phyloP scores from a whole-genome alignment of 2,113 vertebrate genomes.

The Peucedramus taeniatus region DNA sequence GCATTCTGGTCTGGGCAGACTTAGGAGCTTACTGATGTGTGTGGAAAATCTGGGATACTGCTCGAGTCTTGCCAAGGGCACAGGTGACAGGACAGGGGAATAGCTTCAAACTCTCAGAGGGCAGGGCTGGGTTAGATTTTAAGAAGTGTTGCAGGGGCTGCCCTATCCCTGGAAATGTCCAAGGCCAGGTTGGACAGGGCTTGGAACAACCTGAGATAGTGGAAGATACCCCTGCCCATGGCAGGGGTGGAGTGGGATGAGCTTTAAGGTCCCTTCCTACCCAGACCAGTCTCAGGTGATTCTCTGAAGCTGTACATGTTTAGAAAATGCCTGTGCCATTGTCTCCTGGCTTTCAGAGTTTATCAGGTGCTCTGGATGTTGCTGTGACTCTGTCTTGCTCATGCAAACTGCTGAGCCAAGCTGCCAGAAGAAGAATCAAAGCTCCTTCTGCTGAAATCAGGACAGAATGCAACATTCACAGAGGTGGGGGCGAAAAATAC shows the following conservation, averaged over 20 bases:
- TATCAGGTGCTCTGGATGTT: background rate
- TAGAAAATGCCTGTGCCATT: background rate
- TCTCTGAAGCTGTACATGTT: background rate
- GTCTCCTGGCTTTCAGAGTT: background rate
- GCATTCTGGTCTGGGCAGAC: accelerated
- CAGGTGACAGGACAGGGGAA: background rate
- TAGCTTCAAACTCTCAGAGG: background rate
- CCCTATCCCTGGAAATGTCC: background rate
- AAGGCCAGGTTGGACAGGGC: accelerated
- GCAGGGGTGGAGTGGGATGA: background rate
- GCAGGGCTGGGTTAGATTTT: background rate
- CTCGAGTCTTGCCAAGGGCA: background rate
- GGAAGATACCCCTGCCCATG: background rate
- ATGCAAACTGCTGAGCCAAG: background rate
- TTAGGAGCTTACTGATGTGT: background rate
- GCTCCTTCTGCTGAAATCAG: background rate
- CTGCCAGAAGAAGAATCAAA: background rate
- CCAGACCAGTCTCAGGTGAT: background rate
- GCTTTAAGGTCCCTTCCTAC: background rate
- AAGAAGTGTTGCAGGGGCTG: background rate
- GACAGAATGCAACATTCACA: too few species aligned
- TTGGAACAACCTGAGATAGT: accelerated
- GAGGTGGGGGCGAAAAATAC: background rate
- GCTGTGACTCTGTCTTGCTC: background rate
- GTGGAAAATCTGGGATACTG: accelerated